Evolutionary conservation across 2,113 vertebrate species (phyloP), one percentile per base, ranked within the genome.

Genomic region (Lates calcarifer): DNA sequence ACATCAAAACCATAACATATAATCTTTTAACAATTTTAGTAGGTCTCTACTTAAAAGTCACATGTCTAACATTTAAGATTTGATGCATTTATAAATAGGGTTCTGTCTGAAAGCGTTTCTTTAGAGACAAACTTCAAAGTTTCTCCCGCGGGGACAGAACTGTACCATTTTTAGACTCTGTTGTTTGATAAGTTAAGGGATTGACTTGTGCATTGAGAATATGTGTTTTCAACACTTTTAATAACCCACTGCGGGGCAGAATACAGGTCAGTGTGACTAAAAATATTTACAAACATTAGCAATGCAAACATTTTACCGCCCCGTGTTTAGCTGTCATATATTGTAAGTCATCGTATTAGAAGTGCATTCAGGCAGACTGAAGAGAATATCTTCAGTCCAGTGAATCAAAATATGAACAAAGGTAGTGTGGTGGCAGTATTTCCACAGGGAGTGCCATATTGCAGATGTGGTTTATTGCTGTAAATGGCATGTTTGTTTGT

Each of bases 21-120:
- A 68, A 83, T 84, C 81, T 90, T 79, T 87, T 14, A 61, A 70
- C 62, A 77, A 66, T 79, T 67, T 74, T 33, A 71, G 82, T 45
- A 67, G 60, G 10, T 1, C 75, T 68, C 41, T 20, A 4, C 57
- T 64, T 61, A 82, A 83, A 81, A 90, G 74, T 84, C 51, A 29
- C 65, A 79, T 14, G 33, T 85, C 83, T 76, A 71, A 75, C 39
- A 78, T 88, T 86, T 90, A 87, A 64, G 62, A 76, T 85, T 82
- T 79, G 79, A 87, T 90, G 83, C 61, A 91, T 90, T 87, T 94
- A 94, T 90, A 92, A 93, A 94, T 92, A 93, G 87, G 83, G 49
- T 83, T 74, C 68, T 75, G 72, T 81, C 66, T 86, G 64, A 81
- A 67, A 70, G 61, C 1, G 14, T 79, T 84, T 81, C 87, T 87